A percentile compares a stretch with the other conserved stretches of the same genome.
phyloP scores from a whole-genome alignment of 2,113 vertebrate species.

The western clawed frog (Xenopus tropicalis) region DNA sequence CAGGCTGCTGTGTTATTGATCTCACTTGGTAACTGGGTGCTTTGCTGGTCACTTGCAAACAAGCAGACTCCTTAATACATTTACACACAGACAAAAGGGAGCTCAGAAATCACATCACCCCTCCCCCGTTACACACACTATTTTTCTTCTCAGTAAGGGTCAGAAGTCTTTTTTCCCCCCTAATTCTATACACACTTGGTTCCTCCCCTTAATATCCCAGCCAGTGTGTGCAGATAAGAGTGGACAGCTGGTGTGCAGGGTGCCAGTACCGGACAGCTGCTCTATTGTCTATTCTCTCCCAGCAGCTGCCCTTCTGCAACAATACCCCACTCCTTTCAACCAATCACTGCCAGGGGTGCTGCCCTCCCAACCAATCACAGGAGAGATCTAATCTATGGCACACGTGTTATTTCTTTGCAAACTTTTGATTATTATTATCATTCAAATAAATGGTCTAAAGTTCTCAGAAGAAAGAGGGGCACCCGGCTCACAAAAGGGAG shows the following conservation, averaged over 20 bases:
- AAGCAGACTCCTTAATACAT: conserved; percentile 84
- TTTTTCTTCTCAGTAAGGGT: conserved; percentile 92
- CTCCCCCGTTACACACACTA: conserved; percentile 64
- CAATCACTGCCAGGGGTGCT: conserved; percentile 75
- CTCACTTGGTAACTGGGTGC: conserved; percentile 58
- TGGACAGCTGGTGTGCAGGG: conserved; percentile 99
- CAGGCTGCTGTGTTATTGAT: conserved; percentile 53
- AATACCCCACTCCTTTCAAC: conserved; percentile 79
- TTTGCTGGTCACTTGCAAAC: conserved; percentile 66
- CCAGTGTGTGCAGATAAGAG: conserved; percentile 95
- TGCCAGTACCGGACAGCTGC: conserved; percentile 98
- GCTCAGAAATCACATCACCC: conserved; percentile 72
- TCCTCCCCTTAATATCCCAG: conserved; percentile 88
- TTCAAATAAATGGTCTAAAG: conserved; percentile 74
- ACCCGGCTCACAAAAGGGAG: conserved; percentile 35
- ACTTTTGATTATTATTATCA: conserved; percentile 75
- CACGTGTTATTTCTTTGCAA: conserved; percentile 87
- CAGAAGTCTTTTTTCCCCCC: conserved; percentile 86
- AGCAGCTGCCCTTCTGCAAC: conserved; percentile 84
- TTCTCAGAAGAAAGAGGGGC: conserved; percentile 50
- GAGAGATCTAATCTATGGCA: conserved; percentile 90
- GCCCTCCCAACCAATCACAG: conserved; percentile 66
- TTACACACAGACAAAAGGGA: conserved; percentile 84
- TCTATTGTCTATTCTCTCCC: conserved; percentile 96
- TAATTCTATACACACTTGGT: conserved; percentile 80